Evolutionary conservation across 2,797 vertebrate species (phyloP).

Genomic region (Poeciliopsis infans): DNA sequence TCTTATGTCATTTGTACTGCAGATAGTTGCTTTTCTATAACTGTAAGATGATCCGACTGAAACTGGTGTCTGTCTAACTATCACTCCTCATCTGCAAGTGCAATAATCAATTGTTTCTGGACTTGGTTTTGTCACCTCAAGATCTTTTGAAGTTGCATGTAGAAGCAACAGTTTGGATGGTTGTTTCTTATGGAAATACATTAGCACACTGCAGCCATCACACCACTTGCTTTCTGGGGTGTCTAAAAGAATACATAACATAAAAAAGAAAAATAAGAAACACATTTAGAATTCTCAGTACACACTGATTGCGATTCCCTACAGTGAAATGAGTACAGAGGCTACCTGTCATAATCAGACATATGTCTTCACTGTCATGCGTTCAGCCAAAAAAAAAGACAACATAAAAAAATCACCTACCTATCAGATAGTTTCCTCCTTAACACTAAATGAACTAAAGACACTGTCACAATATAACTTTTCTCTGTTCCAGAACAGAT

Average conservation of each 20-base stretch:
- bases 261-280: constrained; percentile 27
- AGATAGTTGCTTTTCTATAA: constrained; percentile 12
- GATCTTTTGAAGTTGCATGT: constrained; percentile 46
- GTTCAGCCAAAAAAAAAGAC: constrained; percentile 20
- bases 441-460: constrained; percentile 35
- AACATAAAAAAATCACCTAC: constrained; percentile 1
- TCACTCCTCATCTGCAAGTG: constrained; percentile 18
- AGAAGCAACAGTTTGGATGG: constrained; percentile 61
- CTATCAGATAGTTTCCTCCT: neutral
- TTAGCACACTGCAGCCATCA: constrained; percentile 43
- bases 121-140: constrained; percentile 59
- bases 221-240: constrained; percentile 27
- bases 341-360: constrained; percentile 24
- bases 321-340: constrained; percentile 28
- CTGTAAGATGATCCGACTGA: constrained; percentile 27
- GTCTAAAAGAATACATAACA: constrained; percentile 37
- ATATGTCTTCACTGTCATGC: constrained; percentile 25
- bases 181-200: constrained; percentile 67
- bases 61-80: constrained; percentile 23
- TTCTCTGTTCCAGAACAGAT: constrained; percentile 37
- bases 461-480: constrained; percentile 30
- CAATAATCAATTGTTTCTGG: constrained; percentile 45
- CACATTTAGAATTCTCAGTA: constrained; percentile 49
- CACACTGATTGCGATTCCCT: constrained; percentile 30
- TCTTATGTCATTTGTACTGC: constrained; percentile 23